These are phyloP conservation scores for Lordiphosa stackelbergi DNA, from an alignment of 1,140 invertebrate genomes.

Conservation along the genomic window DNA sequence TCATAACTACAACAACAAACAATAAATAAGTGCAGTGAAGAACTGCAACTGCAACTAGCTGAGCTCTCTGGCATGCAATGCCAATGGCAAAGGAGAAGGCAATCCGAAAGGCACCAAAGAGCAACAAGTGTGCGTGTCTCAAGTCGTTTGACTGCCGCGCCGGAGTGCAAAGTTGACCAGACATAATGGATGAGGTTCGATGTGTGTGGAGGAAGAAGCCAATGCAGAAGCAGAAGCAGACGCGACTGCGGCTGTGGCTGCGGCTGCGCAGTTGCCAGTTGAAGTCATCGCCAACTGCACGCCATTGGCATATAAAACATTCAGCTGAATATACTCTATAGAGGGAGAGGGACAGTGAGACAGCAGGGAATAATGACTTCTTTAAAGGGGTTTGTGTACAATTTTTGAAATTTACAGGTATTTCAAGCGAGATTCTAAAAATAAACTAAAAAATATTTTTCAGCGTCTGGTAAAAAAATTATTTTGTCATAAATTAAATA, in stretches of 20 bases:
- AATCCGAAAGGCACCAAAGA: slow-evolving; percentile 44
- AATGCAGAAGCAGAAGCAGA: background rate
- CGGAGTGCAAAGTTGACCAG: slow-evolving; percentile 70
- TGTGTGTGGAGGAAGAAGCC: slow-evolving; percentile 1
- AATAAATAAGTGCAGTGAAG: slow-evolving; percentile 63
- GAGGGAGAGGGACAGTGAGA: background rate
- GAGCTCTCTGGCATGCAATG: slow-evolving; percentile 26
- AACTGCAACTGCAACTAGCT: slow-evolving; percentile 27
- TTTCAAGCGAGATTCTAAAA: no score
- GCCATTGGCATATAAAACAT: slow-evolving; percentile 64
- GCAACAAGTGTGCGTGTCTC: slow-evolving; percentile 72
- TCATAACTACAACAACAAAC: slow-evolving; percentile 73
- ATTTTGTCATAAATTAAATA: no score
- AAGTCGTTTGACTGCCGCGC: slow-evolving; percentile 60
- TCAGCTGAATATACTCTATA: slow-evolving; percentile 6
- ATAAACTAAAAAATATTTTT: no score
- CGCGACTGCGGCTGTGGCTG: slow-evolving; percentile 9
- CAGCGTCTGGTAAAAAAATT: no score
- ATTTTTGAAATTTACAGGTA: no score
- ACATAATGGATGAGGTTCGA: slow-evolving; percentile 40
- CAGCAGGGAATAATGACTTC: slow-evolving; percentile 5
- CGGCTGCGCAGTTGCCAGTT: slow-evolving; percentile 27
- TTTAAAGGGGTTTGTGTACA: no score
- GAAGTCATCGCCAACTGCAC: slow-evolving; percentile 50
- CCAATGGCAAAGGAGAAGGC: slow-evolving; percentile 33